A percentile compares a stretch with the other conserved stretches of the same genome.
These are phyloP conservation scores for Conistra vaccinii DNA, from an alignment of 2,888 invertebrate genomes.

Conservation along the genomic window DNA sequence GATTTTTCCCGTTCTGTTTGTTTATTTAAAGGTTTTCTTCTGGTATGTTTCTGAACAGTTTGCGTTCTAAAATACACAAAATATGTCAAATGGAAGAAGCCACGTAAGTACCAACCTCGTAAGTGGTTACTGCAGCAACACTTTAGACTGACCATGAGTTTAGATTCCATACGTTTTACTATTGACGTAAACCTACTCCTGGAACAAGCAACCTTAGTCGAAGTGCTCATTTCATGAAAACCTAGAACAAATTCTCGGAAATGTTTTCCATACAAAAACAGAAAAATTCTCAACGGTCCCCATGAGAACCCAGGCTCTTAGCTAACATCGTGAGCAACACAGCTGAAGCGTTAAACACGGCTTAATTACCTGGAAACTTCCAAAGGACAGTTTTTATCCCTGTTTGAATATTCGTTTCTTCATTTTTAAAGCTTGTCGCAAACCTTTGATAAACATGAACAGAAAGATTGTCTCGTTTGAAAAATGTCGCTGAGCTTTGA, in stretches of 20 bases:
- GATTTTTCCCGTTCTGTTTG: slow-evolving; percentile 12
- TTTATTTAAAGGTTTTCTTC: not conserved
- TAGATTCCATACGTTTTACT: too few species aligned
- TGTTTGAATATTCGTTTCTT: slow-evolving; percentile 49
- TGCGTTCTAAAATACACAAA: not conserved
- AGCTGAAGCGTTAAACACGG: slow-evolving; percentile 56
- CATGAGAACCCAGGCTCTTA: slow-evolving; percentile 27
- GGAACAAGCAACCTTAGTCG: too few species aligned
- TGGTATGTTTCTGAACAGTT: not conserved
- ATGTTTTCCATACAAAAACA: not conserved
- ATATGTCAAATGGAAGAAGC: not conserved
- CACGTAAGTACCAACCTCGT: too few species aligned
- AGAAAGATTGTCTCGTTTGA: slow-evolving; percentile 6
- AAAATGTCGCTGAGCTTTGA: slow-evolving; percentile 29
- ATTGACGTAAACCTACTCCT: too few species aligned
- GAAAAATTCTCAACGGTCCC: not conserved
- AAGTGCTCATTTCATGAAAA: too few species aligned
- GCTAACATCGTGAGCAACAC: slow-evolving; percentile 19
- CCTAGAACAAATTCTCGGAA: not conserved
- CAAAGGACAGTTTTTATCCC: slow-evolving; percentile 57
- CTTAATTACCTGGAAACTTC: slow-evolving; percentile 64
- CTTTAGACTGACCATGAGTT: not conserved
- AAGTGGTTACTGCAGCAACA: not conserved
- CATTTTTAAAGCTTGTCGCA: slow-evolving; percentile 50
- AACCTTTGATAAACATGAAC: slow-evolving; percentile 54